Base-by-base conservation (phyloP, 2,113 vertebrate species). In the Monarcha castaneiventris region DNA sequence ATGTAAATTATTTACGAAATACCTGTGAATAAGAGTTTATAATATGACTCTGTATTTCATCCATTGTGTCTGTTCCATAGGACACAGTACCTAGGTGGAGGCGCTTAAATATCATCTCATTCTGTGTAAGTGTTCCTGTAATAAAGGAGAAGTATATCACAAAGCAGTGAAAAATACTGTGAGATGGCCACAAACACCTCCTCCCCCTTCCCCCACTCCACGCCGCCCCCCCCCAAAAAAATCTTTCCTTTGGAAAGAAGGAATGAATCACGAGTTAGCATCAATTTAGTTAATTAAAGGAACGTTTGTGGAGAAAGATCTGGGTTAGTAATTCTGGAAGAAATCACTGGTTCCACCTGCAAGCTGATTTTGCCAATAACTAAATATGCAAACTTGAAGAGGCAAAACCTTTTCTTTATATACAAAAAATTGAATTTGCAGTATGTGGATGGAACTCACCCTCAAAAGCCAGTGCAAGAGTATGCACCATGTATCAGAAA, bases 71-170 rank as follows among this genome's bases (percentile, higher is more conserved):
- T 10, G 97, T 98, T 80, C 99, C 99, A 4, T 99, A 99, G 52
- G 99, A 99, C 11, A 99, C 99, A 0, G 99, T 99, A 55, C 99
- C 99, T 62, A 99, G 97, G 84, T 99, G 99, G 54, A 99, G 99
- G 35, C 99, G 98, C 97, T 99, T 99, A 94, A 99, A 99, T 43
- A 99, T 96, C 99, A 99, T 99, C 95, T 99, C 99, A 33, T 99
- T 99, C 93, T 99, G 99, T 21, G 99, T 99, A 90, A 99, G 98
- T 32, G 99, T 99, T 37, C 99, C 99, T 99, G 97, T 22, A 96
- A 95, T 5, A 96, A 74, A 93, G n/a, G 27, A 93, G 14, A 2
- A 77, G 26, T 1, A 8, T 23, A 59, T 84, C 56, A 97, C n/a
- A 88, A 68, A 84, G 52, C 25, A 86, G 63, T 17, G 63, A 93